Percentiles rank a stretch among this genome's conserved stretches.
Conservation (phyloP, 1,140 invertebrate genomes). For the Hyles euphorbiae region DNA sequence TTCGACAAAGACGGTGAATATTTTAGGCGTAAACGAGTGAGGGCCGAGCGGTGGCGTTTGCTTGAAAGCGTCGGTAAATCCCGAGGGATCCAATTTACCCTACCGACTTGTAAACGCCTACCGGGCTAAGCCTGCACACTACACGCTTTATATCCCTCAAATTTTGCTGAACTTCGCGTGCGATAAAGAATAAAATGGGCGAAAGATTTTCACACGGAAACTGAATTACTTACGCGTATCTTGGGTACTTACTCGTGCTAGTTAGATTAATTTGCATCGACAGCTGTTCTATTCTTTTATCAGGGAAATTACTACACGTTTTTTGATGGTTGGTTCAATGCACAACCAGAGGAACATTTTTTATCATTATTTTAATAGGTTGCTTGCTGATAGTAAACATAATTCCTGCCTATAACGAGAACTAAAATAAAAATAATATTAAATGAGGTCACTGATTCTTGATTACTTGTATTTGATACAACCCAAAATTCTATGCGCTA, state of each 20-base stretch:
- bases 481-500: too few relatives aligned
- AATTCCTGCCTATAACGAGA: too few relatives aligned
- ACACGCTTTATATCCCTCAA: slow-evolving; percentile 38
- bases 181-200: slow-evolving; percentile 28
- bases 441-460: too few relatives aligned
- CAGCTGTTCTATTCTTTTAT: background rate
- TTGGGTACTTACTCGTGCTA: too few relatives aligned
- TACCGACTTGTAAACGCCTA: slow-evolving; percentile 42
- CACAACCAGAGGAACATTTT: too few relatives aligned
- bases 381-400: too few relatives aligned
- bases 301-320: too few relatives aligned
- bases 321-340: too few relatives aligned
- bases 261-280: slow-evolving; percentile 11
- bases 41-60: slow-evolving; percentile 29
- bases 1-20: slow-evolving; percentile 50
- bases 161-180: slow-evolving; percentile 38
- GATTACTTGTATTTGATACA: too few relatives aligned
- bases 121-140: slow-evolving; percentile 36
- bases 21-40: slow-evolving; percentile 46
- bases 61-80: slow-evolving; percentile 52
- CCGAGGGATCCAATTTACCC: slow-evolving; percentile 58
- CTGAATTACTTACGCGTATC: too few relatives aligned
- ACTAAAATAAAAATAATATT: too few relatives aligned
- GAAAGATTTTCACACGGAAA: slow-evolving; percentile 11
- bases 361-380: too few relatives aligned